These are phyloP conservation scores for Luidia sarsii DNA, from an alignment of 53 echinoderm and acorn worm genomes.

Conservation along the genomic window DNA sequence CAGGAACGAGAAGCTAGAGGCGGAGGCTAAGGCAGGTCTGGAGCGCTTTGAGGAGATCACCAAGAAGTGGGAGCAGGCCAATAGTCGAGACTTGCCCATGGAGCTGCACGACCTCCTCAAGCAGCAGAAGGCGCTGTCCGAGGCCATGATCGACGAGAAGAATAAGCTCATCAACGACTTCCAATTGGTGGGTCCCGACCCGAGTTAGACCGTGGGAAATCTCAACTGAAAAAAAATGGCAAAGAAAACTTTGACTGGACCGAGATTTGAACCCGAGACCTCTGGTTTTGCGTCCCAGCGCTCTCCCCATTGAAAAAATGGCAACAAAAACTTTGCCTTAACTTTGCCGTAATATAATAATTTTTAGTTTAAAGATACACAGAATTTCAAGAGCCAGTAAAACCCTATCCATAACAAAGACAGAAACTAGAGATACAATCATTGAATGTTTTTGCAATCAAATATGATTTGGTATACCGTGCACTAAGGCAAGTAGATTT, in stretches of 20 bases:
- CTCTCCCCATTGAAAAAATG: too few species aligned
- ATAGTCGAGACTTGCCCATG: constrained; percentile 85
- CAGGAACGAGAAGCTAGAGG: constrained; percentile 96
- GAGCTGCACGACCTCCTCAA: constrained; percentile 95
- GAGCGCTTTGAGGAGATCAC: constrained; percentile 99
- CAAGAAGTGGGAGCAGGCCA: constrained; percentile 92
- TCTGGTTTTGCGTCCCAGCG: too few species aligned
- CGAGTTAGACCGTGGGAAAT: not conserved
- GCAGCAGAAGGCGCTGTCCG: constrained; percentile 95
- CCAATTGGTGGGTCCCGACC: constrained; percentile 96
- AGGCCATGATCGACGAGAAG: constrained; percentile 99
- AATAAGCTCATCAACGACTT: constrained; percentile 99
- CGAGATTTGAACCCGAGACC: too few species aligned
- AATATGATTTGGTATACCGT: too few species aligned
- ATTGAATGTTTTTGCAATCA: too few species aligned
- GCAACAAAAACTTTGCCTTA: too few species aligned
- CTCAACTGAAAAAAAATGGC: too few species aligned
- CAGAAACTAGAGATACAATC: too few species aligned
- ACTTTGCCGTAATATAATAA: too few species aligned
- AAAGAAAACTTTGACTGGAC: too few species aligned
- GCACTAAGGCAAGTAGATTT: too few species aligned
- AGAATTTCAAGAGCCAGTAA: not conserved
- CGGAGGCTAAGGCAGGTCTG: constrained; percentile 93
- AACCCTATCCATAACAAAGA: too few species aligned
- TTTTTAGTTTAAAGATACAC: not conserved